Evolutionary conservation across 2,113 vertebrate genomes (phyloP).

Genomic region (Anas platyrhynchos): DNA sequence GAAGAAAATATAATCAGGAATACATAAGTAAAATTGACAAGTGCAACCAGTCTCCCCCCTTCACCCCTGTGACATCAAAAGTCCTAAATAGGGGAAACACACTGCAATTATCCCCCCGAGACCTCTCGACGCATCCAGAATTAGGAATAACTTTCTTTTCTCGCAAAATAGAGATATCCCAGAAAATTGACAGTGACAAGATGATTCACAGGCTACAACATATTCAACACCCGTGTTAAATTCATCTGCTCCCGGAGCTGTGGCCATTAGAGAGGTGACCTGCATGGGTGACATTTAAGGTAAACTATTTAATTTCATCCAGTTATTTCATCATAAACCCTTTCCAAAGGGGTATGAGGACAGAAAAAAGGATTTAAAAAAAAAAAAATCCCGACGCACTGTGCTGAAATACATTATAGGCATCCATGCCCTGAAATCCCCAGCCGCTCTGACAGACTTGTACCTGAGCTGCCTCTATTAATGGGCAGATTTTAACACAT

Average conservation of each 20-base stretch:
- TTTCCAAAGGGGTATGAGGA: conserved; percentile 62
- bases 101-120: conserved; percentile 82
- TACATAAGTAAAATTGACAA: conserved; percentile 84
- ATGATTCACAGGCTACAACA: conserved; percentile 92
- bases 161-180: conserved; percentile 97
- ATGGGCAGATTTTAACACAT: conserved; percentile 50
- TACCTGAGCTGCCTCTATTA: conserved; percentile 49
- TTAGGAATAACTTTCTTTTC: conserved; percentile 87
- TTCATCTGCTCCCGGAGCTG: conserved; percentile 91
- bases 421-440: conserved; percentile 18
- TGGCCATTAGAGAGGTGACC: conserved; percentile 90
- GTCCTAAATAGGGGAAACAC: conserved; percentile 80
- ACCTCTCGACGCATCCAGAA: conserved; percentile 79
- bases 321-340: conserved; percentile 84
- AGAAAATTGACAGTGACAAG: conserved; percentile 98
- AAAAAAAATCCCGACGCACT: neutral
- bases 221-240: conserved; percentile 97
- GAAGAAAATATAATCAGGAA: conserved; percentile 80
- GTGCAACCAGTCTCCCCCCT: conserved; percentile 75
- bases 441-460: neutral
- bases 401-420: neutral
- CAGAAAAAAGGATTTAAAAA: conserved; percentile 13
- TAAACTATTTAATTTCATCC: conserved; percentile 91
- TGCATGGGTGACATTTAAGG: conserved; percentile 93
- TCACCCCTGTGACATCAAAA: conserved; percentile 79